Evolutionary conservation across 2,113 vertebrate species (phyloP).

Genomic region (Ictalurus punctatus): DNA sequence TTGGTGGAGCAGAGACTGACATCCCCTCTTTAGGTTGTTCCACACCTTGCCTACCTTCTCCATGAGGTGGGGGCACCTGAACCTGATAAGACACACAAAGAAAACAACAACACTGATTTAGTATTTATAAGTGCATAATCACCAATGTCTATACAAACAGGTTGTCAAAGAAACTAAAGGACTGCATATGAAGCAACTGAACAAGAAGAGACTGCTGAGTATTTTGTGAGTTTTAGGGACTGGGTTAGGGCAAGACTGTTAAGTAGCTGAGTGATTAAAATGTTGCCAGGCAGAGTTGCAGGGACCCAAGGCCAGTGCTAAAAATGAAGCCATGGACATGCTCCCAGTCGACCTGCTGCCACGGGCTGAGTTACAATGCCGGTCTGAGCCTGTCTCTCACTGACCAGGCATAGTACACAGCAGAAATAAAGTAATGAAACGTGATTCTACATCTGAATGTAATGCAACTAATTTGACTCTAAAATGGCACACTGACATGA

Average conservation of each 20-base stretch:
- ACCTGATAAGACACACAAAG: conserved; percentile 61
- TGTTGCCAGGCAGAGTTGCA: conserved; percentile 78
- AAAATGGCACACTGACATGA: background rate
- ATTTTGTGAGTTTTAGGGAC: conserved; percentile 1
- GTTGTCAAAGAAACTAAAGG: background rate
- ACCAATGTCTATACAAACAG: background rate
- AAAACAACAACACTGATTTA: conserved; percentile 18
- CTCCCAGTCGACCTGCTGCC: conserved; percentile 76
- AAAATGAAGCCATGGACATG: conserved; percentile 76
- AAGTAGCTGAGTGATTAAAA: conserved; percentile 49
- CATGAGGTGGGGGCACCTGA: conserved; percentile 82
- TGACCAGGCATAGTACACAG: conserved; percentile 8
- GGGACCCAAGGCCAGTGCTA: conserved; percentile 77
- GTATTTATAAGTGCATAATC: background rate
- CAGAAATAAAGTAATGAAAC: background rate
- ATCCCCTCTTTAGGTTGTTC: conserved; percentile 96
- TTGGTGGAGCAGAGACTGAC: conserved; percentile 89
- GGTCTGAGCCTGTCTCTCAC: conserved; percentile 69
- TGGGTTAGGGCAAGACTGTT: conserved; percentile 24
- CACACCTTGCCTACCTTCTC: conserved; percentile 98
- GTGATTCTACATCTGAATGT: background rate
- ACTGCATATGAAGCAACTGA: background rate
- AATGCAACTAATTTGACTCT: conserved; percentile 1
- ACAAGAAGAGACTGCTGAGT: background rate
- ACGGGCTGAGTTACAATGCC: conserved; percentile 76